These are phyloP conservation scores for Cyanistes caeruleus DNA, from an alignment of 2,113 vertebrate species.

Conservation along the genomic window DNA sequence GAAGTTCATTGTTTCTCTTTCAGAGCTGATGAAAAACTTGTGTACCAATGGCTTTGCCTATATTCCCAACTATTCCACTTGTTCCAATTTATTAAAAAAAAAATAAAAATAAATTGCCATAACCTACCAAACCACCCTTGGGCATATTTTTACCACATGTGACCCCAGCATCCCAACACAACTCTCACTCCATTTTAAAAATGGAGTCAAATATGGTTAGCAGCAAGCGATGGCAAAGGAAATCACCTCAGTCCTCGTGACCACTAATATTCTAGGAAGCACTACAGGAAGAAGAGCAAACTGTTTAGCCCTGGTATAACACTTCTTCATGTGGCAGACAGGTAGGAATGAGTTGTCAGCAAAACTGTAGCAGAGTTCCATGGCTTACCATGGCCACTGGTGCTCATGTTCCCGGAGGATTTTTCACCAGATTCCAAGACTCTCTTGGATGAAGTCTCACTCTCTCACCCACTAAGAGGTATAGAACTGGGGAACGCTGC, in stretches of 20 bases:
- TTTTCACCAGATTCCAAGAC: background rate
- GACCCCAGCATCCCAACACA: background rate
- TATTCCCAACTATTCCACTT: background rate
- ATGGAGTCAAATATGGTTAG: background rate
- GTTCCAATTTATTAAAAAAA: background rate
- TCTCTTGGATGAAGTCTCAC: background rate
- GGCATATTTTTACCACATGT: background rate
- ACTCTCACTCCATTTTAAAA: background rate
- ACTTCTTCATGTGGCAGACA: background rate
- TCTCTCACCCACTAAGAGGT: background rate
- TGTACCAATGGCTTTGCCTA: rapidly evolving
- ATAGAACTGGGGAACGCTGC: background rate
- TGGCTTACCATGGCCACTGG: background rate
- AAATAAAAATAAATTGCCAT: background rate
- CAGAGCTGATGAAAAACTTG: background rate
- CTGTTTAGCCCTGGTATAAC: background rate
- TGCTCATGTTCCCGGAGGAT: background rate
- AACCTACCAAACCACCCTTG: background rate
- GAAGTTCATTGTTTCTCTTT: background rate
- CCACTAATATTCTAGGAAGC: background rate
- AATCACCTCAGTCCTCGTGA: background rate
- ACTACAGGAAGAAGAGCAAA: background rate
- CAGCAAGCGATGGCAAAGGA: background rate
- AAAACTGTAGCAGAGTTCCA: background rate
- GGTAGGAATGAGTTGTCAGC: background rate